phyloP scores from a whole-genome alignment of 2,797 vertebrate genomes.

The Sebastiscus tertius region DNA sequence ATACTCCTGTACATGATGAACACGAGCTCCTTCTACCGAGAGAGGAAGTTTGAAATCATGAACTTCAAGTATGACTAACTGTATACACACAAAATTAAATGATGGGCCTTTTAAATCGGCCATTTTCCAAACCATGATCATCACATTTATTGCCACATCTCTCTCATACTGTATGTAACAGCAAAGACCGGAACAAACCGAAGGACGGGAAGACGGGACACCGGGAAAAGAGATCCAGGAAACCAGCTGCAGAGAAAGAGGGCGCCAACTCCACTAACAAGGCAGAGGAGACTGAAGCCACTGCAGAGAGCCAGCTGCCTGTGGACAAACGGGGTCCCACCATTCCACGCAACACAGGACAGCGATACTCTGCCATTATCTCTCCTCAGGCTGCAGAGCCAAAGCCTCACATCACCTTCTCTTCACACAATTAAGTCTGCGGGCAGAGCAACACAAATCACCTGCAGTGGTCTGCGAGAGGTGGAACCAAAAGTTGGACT shows the following conservation, averaged over 20 bases:
- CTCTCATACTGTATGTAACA: slow-evolving; percentile 23
- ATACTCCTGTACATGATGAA: slow-evolving; percentile 94
- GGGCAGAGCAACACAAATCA: slow-evolving; percentile 1
- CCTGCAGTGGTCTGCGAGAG: slow-evolving; percentile 15
- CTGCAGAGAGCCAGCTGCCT: slow-evolving; percentile 20
- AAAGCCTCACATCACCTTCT: slow-evolving; percentile 71
- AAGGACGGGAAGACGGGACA: slow-evolving; percentile 60
- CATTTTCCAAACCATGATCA: neutral
- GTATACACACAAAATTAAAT: neutral
- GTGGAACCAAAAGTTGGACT: slow-evolving; percentile 23
- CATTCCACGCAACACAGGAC: slow-evolving; percentile 79
- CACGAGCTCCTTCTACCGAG: slow-evolving; percentile 92
- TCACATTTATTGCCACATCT: neutral
- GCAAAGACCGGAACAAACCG: slow-evolving; percentile 62
- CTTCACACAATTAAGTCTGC: slow-evolving; percentile 52
- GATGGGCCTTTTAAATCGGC: neutral
- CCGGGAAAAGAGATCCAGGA: slow-evolving; percentile 67
- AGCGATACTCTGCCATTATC: slow-evolving; percentile 62
- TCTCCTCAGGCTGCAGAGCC: slow-evolving; percentile 46
- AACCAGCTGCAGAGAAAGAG: slow-evolving; percentile 51
- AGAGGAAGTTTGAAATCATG: slow-evolving; percentile 94
- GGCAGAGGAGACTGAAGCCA: slow-evolving; percentile 23
- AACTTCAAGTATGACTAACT: slow-evolving; percentile 88
- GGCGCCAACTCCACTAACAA: slow-evolving; percentile 50
- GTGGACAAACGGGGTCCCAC: slow-evolving; percentile 64